phyloP scores from a whole-genome alignment of 2,797 vertebrate genomes.

The Acrossocheilus wenchowensis region DNA sequence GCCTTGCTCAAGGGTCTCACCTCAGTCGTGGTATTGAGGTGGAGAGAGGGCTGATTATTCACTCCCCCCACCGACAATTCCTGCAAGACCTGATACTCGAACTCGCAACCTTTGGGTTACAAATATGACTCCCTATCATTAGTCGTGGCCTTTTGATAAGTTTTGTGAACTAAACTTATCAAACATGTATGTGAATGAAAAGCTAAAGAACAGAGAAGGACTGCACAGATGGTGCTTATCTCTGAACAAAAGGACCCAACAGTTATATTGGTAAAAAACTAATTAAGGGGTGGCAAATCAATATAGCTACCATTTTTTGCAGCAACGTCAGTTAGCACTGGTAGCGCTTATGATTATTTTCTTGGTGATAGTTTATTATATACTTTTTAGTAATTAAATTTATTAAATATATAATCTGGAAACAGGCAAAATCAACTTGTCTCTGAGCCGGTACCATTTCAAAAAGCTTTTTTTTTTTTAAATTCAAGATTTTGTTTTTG shows the following conservation, averaged over 20 bases:
- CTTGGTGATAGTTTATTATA: not conserved
- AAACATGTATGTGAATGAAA: not conserved
- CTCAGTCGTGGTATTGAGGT: too few relatives aligned
- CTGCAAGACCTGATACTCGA: too few relatives aligned
- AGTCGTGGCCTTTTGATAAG: too few relatives aligned
- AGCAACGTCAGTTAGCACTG: conserved; percentile 74
- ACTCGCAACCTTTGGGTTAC: too few relatives aligned
- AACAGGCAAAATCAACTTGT: not conserved
- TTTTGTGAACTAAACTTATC: not conserved
- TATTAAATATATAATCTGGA: not conserved
- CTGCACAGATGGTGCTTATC: conserved; percentile 73
- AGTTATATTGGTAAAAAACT: conserved; percentile 76
- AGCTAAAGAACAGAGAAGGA: conserved; percentile 47
- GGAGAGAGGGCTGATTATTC: too few relatives aligned
- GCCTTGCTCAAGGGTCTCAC: too few relatives aligned
- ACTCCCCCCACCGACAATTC: too few relatives aligned
- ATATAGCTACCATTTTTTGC: conserved; percentile 71
- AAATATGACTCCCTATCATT: too few relatives aligned
- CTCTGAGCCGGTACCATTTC: too few relatives aligned
- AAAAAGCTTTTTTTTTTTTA: too few relatives aligned
- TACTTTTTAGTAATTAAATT: not conserved
- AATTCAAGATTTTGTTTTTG: too few relatives aligned
- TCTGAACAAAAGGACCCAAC: conserved; percentile 74
- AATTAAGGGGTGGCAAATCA: conserved; percentile 78
- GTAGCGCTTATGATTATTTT: conserved; percentile 50